phyloP scores from a whole-genome alignment of 2,888 invertebrate genomes.

The Rhingia campestris region DNA sequence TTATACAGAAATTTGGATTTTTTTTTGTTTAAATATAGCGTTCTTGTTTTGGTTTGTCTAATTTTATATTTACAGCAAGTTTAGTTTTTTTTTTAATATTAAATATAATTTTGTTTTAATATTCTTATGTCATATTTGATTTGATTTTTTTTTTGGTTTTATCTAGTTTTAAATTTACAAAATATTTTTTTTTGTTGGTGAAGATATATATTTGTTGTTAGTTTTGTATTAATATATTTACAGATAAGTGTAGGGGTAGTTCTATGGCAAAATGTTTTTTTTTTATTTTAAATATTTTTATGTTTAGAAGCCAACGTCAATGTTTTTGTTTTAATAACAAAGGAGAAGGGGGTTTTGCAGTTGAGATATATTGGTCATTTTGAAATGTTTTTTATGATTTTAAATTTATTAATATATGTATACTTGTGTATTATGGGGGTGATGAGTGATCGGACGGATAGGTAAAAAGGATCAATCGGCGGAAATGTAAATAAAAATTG shows the following conservation, averaged over 20 bases:
- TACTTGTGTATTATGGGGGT: not conserved
- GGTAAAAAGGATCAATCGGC: conserved; percentile 4
- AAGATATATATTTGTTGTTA: conserved; percentile 35
- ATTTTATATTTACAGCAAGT: conserved; percentile 58
- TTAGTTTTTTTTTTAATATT: conserved; percentile 34
- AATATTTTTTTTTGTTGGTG: conserved; percentile 34
- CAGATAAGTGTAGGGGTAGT: conserved; percentile 48
- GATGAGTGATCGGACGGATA: conserved; percentile 34
- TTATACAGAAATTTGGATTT: conserved; percentile 54
- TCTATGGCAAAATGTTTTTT: conserved; percentile 26
- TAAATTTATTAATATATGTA: not conserved
- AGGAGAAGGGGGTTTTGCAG: not conserved
- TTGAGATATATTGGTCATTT: conserved; percentile 33
- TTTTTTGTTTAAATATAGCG: conserved; percentile 38
- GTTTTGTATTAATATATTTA: conserved; percentile 56
- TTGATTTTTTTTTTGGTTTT: conserved; percentile 29
- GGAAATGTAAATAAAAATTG: not conserved
- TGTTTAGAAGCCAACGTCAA: conserved; percentile 12
- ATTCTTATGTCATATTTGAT: conserved; percentile 46
- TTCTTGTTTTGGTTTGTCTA: conserved; percentile 14
- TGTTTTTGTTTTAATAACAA: not conserved
- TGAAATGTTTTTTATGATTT: not conserved
- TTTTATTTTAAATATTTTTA: conserved; percentile 18
- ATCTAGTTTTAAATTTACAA: conserved; percentile 48
- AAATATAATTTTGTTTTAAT: conserved; percentile 17